Evolutionary conservation across 1,140 invertebrate genomes (phyloP).

Genomic region (Phocides pigmalion): DNA sequence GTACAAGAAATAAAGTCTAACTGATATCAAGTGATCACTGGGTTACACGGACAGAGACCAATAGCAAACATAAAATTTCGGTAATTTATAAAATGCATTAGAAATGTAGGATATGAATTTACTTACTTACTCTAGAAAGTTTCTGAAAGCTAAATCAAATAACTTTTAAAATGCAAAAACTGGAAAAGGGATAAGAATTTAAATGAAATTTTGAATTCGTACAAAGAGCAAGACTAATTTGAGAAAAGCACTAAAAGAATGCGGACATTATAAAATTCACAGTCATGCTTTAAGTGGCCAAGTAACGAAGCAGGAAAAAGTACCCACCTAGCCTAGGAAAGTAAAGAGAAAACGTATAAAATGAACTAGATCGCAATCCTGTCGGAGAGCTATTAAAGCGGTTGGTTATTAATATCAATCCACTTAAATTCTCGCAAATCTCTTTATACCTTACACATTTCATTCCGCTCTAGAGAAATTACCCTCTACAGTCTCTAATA

Average conservation of each 20-base stretch:
- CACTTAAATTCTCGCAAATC: constrained; percentile 33
- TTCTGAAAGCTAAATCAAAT: neutral
- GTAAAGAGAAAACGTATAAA: constrained; percentile 47
- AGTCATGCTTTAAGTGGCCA: constrained; percentile 49
- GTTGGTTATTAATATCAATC: constrained; percentile 42
- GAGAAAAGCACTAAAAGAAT: constrained; percentile 43
- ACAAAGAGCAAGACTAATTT: constrained; percentile 48
- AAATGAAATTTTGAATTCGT: constrained; percentile 31
- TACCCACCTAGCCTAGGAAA: constrained; percentile 34
- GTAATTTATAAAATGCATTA: too few relatives aligned
- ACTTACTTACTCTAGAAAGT: too few relatives aligned
- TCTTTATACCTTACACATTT: constrained; percentile 26
- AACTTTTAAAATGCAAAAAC: neutral
- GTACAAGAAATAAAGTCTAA: too few relatives aligned
- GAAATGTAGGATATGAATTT: too few relatives aligned
- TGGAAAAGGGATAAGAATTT: neutral
- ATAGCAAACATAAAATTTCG: too few relatives aligned
- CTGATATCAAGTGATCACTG: too few relatives aligned
- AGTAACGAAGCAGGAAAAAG: constrained; percentile 54
- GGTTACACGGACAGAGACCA: too few relatives aligned
- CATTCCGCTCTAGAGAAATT: constrained; percentile 30
- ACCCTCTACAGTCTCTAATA: constrained; percentile 29
- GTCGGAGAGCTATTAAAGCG: constrained; percentile 34
- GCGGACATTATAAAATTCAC: constrained; percentile 46
- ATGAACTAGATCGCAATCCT: constrained; percentile 37